Evolutionary conservation across 2,888 invertebrate species (phyloP).

Genomic region (Ophion obscuratus): DNA sequence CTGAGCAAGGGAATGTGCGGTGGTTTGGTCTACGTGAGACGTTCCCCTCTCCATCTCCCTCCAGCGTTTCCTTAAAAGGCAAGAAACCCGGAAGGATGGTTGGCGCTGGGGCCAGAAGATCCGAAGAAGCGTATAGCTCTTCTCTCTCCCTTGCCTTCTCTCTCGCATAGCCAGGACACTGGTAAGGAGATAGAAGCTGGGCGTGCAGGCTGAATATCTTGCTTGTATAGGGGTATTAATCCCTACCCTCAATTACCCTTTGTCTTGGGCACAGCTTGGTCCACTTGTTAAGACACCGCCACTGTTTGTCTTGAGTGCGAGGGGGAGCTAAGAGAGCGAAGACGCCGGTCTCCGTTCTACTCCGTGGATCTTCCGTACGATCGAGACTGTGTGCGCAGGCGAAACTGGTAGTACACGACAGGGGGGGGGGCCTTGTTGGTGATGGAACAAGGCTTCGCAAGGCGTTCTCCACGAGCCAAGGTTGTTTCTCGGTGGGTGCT

Average conservation of each 20-base stretch:
- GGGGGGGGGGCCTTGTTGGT: constrained; percentile 61
- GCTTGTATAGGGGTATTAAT: constrained; percentile 84
- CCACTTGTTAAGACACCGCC: constrained; percentile 85
- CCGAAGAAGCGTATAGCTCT: constrained; percentile 44
- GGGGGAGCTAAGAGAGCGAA: constrained; percentile 70
- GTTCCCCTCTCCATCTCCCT: constrained; percentile 29
- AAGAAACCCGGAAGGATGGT: constrained; percentile 65
- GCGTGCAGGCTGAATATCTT: constrained; percentile 72
- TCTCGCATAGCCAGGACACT: constrained; percentile 39
- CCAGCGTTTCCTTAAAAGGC: constrained; percentile 47
- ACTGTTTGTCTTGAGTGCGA: constrained; percentile 84
- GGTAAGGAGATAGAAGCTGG: constrained; percentile 47
- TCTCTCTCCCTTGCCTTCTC: neutral
- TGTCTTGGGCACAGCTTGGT: constrained; percentile 84
- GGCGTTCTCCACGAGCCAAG: constrained; percentile 67
- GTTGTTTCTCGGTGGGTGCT: constrained; percentile 82
- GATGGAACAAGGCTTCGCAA: constrained; percentile 42
- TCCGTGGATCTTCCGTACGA: constrained; percentile 63
- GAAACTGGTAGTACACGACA: constrained; percentile 65
- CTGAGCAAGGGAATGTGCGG: constrained; percentile 63
- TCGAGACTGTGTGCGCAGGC: constrained; percentile 69
- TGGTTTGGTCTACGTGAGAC: constrained; percentile 48
- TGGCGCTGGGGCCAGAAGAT: constrained; percentile 51
- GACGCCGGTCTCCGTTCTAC: constrained; percentile 59
- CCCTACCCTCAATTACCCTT: constrained; percentile 84